Evolutionary conservation across 2,797 vertebrate species (phyloP).

Genomic region (Columba guinea): DNA sequence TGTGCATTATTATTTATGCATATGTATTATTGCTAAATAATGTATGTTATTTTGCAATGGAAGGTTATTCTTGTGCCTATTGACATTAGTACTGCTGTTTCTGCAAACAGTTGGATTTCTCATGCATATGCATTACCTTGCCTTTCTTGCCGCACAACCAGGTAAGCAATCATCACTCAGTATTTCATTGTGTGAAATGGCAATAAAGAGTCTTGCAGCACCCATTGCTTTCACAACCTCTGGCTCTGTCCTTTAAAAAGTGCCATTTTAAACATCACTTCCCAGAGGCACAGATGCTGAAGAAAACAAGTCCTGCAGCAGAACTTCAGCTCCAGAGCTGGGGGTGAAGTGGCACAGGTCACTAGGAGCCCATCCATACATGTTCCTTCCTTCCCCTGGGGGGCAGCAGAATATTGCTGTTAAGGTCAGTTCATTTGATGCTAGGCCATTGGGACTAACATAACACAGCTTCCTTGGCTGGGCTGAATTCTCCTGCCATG

Average conservation of each 20-base stretch:
- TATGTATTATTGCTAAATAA: slow-evolving; percentile 45
- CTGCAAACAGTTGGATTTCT: slow-evolving; percentile 43
- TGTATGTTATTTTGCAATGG: slow-evolving; percentile 24
- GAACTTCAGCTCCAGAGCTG: neutral
- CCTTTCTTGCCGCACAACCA: neutral
- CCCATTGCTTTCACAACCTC: neutral
- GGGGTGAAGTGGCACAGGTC: neutral
- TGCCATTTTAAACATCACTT: neutral
- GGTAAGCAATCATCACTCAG: slow-evolving; percentile 37
- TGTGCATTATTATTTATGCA: slow-evolving; percentile 27
- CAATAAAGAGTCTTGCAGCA: neutral
- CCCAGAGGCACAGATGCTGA: neutral
- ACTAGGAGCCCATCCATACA: neutral
- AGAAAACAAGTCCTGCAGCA: neutral
- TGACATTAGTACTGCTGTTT: slow-evolving; percentile 50
- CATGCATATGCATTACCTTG: slow-evolving; percentile 21
- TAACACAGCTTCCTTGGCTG: neutral
- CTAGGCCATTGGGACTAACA: neutral
- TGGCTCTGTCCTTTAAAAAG: neutral
- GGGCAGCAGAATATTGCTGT: slow-evolving; percentile 70
- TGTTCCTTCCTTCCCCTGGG: slow-evolving; percentile 65
- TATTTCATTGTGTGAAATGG: slow-evolving; percentile 37
- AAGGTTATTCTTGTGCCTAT: slow-evolving; percentile 40
- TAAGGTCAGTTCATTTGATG: slow-evolving; percentile 12
- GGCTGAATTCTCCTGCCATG: neutral